phyloP scores from a whole-genome alignment of 2,888 invertebrate genomes.

The Lottia gigantea region DNA sequence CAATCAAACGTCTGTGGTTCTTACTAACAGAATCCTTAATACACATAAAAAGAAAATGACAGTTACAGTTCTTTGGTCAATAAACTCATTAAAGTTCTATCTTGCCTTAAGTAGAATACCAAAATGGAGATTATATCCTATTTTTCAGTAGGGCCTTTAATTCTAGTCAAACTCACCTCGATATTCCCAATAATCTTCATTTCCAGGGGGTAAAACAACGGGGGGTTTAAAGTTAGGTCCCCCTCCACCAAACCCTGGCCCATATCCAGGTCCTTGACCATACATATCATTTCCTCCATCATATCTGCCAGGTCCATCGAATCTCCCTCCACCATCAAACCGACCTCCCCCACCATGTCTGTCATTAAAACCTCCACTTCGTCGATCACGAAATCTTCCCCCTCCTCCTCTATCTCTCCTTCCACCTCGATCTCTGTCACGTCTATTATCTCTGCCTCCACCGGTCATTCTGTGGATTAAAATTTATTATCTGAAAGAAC shows the following conservation, averaged over 20 bases:
- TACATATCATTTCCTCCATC: background rate
- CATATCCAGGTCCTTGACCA: background rate
- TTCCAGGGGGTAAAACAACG: background rate
- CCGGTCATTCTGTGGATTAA: too few species aligned
- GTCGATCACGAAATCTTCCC: background rate
- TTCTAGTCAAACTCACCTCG: too few species aligned
- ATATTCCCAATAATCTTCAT: conserved; percentile 6
- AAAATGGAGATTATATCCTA: too few species aligned
- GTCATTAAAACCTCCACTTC: background rate
- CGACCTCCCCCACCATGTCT: background rate
- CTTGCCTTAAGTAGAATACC: too few species aligned
- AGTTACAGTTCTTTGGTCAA: too few species aligned
- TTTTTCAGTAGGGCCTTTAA: too few species aligned
- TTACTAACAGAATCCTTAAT: too few species aligned
- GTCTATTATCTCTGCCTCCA: background rate
- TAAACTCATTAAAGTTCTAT: too few species aligned
- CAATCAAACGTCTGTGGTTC: too few species aligned
- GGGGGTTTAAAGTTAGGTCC: too few species aligned
- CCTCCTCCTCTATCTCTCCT: background rate
- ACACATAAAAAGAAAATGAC: too few species aligned
- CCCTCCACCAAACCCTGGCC: background rate
- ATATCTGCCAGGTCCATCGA: background rate
- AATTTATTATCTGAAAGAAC: too few species aligned
- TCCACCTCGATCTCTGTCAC: background rate
- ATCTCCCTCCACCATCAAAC: background rate